Conservation (phyloP, 2,113 vertebrate species). For the Picathartes gymnocephalus region DNA sequence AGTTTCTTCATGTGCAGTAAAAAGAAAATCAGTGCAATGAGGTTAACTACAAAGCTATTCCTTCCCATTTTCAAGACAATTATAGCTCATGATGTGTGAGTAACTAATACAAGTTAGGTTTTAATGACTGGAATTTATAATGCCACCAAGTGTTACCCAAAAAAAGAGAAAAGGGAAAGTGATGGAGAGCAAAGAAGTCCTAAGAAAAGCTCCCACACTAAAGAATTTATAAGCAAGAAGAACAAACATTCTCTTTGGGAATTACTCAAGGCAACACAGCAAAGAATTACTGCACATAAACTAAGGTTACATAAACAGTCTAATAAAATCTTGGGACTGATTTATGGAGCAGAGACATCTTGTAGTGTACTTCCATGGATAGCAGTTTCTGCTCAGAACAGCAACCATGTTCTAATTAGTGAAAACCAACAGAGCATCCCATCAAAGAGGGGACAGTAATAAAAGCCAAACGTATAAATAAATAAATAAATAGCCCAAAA, state of each 20-base stretch:
- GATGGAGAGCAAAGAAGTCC: not conserved
- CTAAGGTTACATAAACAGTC: constrained; percentile 70
- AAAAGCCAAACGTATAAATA: not conserved
- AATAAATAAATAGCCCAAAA: not conserved
- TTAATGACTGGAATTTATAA: constrained; percentile 5
- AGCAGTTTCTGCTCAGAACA: not conserved
- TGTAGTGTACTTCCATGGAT: not conserved
- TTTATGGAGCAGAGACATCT: constrained; percentile 50
- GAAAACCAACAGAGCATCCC: not conserved
- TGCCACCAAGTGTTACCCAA: not conserved
- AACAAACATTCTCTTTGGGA: constrained; percentile 69
- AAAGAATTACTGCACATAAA: constrained; percentile 71
- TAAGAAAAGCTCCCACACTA: constrained; percentile 14
- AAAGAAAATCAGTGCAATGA: not conserved
- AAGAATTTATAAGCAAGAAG: constrained; percentile 64
- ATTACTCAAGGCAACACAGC: constrained; percentile 61
- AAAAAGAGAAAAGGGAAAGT: not conserved
- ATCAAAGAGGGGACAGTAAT: not conserved
- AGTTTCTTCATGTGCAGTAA: not conserved
- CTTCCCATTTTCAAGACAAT: not conserved
- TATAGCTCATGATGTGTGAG: not conserved
- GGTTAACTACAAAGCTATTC: not conserved
- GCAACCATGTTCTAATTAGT: not conserved
- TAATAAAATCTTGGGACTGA: constrained; percentile 66
- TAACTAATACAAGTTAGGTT: not conserved